A percentile compares a stretch with the other conserved stretches of the same genome.
These are phyloP conservation scores for Myrmecophaga tridactyla DNA, from an alignment of 2,113 vertebrate species.

Conservation along the genomic window DNA sequence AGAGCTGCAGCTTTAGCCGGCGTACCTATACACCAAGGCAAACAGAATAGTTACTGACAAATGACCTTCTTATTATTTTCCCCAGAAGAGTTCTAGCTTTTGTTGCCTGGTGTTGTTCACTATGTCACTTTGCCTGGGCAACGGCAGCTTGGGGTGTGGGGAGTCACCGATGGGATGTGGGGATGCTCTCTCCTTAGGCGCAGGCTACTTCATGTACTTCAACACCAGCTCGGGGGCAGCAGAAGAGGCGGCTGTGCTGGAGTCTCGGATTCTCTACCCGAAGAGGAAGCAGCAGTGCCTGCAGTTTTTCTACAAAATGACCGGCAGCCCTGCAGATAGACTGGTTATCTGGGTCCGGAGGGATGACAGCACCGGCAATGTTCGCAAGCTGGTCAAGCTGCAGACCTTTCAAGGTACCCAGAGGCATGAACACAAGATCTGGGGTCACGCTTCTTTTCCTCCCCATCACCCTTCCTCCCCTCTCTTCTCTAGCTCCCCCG, in stretches of 20 bases:
- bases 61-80: neutral
- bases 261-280: slow-evolving; percentile 93
- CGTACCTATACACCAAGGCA: neutral
- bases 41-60: too few relatives aligned
- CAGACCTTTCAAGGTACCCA: slow-evolving; percentile 87
- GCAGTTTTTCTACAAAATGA: slow-evolving; percentile 95
- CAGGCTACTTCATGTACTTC: slow-evolving; percentile 91
- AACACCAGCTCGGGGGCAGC: slow-evolving; percentile 79
- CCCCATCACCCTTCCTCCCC: too few relatives aligned
- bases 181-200: slow-evolving; percentile 77
- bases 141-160: neutral
- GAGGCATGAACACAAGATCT: neutral
- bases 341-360: slow-evolving; percentile 89
- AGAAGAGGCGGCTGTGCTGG: slow-evolving; percentile 87
- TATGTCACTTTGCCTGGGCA: neutral
- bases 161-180: neutral
- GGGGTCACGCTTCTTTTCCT: neutral
- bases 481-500: rapidly evolving
- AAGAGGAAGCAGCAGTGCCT: slow-evolving; percentile 91
- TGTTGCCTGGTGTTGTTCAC: neutral
- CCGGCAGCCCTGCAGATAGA: slow-evolving; percentile 86
- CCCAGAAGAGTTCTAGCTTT: neutral
- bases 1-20: too few relatives aligned
- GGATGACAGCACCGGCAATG: slow-evolving; percentile 88
- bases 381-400: slow-evolving; percentile 88